Percentiles rank a stretch among this genome's conserved stretches.
These are phyloP conservation scores for Sycobia sp. DNA, from an alignment of 1,140 invertebrate genomes.

Conservation along the genomic window DNA sequence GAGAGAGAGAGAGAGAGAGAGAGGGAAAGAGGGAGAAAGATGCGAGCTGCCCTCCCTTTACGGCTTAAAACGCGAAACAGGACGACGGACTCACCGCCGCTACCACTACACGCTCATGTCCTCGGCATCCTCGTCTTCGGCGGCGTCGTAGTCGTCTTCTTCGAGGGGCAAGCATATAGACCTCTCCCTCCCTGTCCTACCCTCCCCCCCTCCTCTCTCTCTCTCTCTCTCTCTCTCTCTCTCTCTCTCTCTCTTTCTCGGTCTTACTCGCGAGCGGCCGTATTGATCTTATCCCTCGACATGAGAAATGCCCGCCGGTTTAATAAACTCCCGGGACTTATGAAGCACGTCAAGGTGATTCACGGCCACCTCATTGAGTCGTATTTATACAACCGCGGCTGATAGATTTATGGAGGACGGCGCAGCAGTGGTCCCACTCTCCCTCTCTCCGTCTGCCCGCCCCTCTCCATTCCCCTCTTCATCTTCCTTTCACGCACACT, in stretches of 20 bases:
- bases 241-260: conserved; percentile 10
- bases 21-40: not conserved
- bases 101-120: too few relatives aligned
- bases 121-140: not conserved
- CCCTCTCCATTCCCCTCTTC: not conserved
- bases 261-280: conserved; percentile 46
- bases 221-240: not conserved
- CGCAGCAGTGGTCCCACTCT: conserved; percentile 56
- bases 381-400: conserved; percentile 63
- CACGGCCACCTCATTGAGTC: conserved; percentile 63
- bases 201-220: not conserved
- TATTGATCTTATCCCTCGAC: conserved; percentile 64
- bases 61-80: not conserved
- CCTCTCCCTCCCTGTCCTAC: not conserved
- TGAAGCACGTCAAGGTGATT: conserved; percentile 64
- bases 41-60: not conserved
- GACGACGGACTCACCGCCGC: not conserved
- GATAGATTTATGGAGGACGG: conserved; percentile 64
- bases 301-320: conserved; percentile 64
- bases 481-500: conserved; percentile 25
- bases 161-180: not conserved
- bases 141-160: conserved; percentile 5
- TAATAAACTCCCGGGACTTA: conserved; percentile 65
- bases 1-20: not conserved
- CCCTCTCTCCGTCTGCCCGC: not conserved